Evolutionary conservation across 64 coral and sea anemone species (phyloP).

Genomic region (Stichodactyla mertensii): DNA sequence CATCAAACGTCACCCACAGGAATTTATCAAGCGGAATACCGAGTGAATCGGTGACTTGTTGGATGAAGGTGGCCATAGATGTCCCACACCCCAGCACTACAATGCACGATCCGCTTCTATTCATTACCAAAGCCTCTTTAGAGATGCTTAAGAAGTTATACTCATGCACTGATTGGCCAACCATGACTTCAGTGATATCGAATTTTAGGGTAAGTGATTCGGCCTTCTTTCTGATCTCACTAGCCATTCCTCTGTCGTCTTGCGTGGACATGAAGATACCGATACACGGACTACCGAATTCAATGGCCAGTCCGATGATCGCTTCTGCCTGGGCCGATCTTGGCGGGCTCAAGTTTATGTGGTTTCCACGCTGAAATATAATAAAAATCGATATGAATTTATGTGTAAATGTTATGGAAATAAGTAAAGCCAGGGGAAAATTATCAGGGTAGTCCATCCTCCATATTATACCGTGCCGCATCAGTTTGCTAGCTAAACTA

Average conservation of each 20-base stretch:
- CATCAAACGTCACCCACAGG: conserved; percentile 8
- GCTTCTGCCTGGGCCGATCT: not conserved
- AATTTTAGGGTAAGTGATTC: not conserved
- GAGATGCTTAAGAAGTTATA: conserved; percentile 1
- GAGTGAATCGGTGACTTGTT: conserved; percentile 2
- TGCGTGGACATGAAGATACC: not conserved
- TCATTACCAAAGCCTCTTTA: conserved; percentile 9
- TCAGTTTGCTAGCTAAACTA: too few relatives aligned
- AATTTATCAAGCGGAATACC: not conserved
- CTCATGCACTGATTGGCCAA: not conserved
- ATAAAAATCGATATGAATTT: too few relatives aligned
- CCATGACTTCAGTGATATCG: not conserved
- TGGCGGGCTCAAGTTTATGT: not conserved
- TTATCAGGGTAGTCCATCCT: too few relatives aligned
- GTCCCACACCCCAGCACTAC: conserved; percentile 8
- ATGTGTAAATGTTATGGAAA: not conserved
- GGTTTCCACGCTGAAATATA: not conserved
- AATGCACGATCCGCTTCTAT: conserved; percentile 8
- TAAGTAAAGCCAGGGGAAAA: too few relatives aligned
- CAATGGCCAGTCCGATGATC: not conserved
- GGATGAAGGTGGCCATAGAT: not conserved
- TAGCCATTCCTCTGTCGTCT: not conserved
- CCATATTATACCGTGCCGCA: too few relatives aligned
- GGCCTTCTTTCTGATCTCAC: not conserved
- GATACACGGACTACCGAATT: conserved; percentile 12